A percentile compares a stretch with the other conserved stretches of the same genome.
Conservation (phyloP, 2,888 invertebrate species). For the Psylliodes chrysocephalus region DNA sequence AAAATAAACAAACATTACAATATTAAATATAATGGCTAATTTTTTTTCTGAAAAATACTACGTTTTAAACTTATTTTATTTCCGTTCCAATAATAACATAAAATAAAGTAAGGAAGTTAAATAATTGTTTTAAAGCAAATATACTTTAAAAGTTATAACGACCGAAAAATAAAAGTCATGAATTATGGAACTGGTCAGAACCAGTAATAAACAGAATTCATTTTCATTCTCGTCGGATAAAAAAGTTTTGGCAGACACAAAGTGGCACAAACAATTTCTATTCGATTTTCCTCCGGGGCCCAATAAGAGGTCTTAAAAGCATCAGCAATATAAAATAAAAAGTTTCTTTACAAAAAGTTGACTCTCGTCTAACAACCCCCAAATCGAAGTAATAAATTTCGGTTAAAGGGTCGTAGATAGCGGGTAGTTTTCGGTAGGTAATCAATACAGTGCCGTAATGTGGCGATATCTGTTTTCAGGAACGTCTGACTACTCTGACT, state of each 20-base stretch:
- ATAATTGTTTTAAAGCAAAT: neutral
- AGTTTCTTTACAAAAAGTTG: conserved; percentile 35
- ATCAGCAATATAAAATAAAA: conserved; percentile 39
- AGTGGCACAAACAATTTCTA: conserved; percentile 20
- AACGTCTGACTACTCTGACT: conserved; percentile 49
- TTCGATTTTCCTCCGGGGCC: conserved; percentile 19
- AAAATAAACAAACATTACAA: too few species aligned
- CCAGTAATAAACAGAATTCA: neutral
- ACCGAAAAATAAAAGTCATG: conserved; percentile 1
- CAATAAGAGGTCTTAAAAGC: conserved; percentile 28
- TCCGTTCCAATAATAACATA: neutral
- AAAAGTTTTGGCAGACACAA: conserved; percentile 25
- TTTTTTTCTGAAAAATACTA: neutral
- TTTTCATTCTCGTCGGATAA: conserved; percentile 13
- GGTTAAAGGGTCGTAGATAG: conserved; percentile 45
- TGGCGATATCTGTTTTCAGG: conserved; percentile 50
- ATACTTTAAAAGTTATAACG: neutral
- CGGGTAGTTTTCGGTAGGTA: conserved; percentile 48
- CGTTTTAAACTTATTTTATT: neutral
- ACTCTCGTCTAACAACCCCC: conserved; percentile 36
- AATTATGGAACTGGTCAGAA: neutral
- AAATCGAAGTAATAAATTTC: conserved; percentile 48
- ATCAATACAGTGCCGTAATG: conserved; percentile 49
- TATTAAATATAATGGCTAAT: too few species aligned
- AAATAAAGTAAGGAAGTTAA: neutral